Conservation (phyloP, 2,113 vertebrate genomes). For the Tonatia bakeri region DNA sequence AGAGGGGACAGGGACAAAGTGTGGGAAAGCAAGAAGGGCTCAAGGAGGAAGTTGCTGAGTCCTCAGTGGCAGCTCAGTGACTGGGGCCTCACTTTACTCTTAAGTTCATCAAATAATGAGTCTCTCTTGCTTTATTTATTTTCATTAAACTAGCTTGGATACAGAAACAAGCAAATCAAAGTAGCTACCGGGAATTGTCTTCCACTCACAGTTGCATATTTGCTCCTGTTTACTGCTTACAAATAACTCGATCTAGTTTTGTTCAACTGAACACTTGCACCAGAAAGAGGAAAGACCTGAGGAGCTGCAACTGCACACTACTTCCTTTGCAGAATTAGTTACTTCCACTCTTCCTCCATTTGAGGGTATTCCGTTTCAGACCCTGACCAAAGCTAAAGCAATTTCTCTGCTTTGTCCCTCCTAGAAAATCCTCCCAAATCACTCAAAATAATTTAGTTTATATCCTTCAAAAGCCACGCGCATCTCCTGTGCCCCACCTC, state of each 20-base stretch:
- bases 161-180: constrained; percentile 3
- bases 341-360: constrained; percentile 12
- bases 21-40: constrained; percentile 62
- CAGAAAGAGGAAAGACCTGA: background rate
- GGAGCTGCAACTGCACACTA: background rate
- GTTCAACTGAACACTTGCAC: background rate
- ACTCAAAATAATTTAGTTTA: constrained; percentile 21
- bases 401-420: background rate
- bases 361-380: background rate
- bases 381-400: constrained; percentile 7
- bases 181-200: background rate
- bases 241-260: background rate
- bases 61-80: constrained; percentile 1
- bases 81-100: background rate
- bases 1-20: constrained; percentile 64
- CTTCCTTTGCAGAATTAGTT: background rate
- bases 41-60: constrained; percentile 65
- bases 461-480: constrained; percentile 17
- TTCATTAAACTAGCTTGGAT: constrained; percentile 13
- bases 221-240: background rate
- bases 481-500: background rate
- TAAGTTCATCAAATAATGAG: constrained; percentile 17
- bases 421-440: constrained; percentile 23
- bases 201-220: background rate
- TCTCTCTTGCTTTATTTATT: constrained; percentile 21